These are phyloP conservation scores for Leptinotarsa defecta DNA, from an alignment of 1,140 invertebrate species.

Conservation along the genomic window DNA sequence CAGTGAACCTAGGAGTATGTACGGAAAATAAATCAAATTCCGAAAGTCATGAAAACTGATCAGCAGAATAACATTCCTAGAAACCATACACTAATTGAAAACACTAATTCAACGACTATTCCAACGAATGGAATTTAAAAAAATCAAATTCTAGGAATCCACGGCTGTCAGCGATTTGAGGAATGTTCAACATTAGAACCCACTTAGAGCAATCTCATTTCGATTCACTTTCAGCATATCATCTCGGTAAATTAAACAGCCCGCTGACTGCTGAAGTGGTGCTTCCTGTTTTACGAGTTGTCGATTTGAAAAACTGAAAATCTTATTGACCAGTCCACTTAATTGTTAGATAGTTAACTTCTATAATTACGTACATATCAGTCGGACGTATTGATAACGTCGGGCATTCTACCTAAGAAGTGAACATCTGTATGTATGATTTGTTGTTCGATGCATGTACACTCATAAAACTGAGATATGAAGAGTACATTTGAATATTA, in stretches of 20 bases:
- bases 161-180: slow-evolving; percentile 23
- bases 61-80: too few relatives aligned
- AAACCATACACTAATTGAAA: too few relatives aligned
- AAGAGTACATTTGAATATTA: too few relatives aligned
- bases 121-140: not conserved
- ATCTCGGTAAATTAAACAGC: slow-evolving; percentile 33
- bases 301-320: not conserved
- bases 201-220: slow-evolving; percentile 46
- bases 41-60: too few relatives aligned
- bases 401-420: not conserved
- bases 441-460: too few relatives aligned
- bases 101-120: too few relatives aligned
- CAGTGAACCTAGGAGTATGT: too few relatives aligned
- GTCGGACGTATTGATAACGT: not conserved
- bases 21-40: too few relatives aligned
- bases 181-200: slow-evolving; percentile 43
- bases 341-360: slow-evolving; percentile 7
- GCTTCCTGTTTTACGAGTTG: slow-evolving; percentile 38
- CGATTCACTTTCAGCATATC: slow-evolving; percentile 39
- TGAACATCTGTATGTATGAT: not conserved
- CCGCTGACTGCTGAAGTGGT: slow-evolving; percentile 27
- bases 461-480: too few relatives aligned
- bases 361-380: not conserved
- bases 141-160: not conserved
- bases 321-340: slow-evolving; percentile 1